Percentiles rank a stretch among this genome's conserved stretches.
Conservation (phyloP, 2,113 vertebrate species). For the Sylvia atricapilla region DNA sequence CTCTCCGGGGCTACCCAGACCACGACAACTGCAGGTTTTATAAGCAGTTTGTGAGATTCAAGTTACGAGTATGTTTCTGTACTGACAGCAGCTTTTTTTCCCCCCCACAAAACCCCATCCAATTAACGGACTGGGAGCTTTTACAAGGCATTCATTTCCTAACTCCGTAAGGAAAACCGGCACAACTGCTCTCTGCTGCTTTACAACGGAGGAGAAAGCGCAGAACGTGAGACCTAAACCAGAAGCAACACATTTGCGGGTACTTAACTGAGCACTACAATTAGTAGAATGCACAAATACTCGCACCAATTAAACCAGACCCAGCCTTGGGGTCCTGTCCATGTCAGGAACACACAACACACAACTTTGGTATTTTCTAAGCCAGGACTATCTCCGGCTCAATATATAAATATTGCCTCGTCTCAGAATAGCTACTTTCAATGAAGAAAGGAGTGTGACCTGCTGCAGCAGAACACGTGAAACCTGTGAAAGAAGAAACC, state of each 20-base stretch:
- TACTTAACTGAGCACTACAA: neutral
- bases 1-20: neutral
- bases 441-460: neutral
- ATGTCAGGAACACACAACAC: neutral
- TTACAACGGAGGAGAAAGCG: neutral
- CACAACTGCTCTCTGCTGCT: neutral
- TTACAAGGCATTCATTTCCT: neutral
- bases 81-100: neutral
- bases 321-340: neutral
- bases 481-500: slow-evolving; percentile 15
- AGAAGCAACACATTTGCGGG: neutral
- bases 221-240: neutral
- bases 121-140: neutral
- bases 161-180: neutral
- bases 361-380: neutral
- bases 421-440: neutral
- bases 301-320: neutral
- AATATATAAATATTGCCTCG: neutral
- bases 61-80: neutral
- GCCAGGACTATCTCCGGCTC: neutral
- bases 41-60: neutral
- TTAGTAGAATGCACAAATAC: neutral
- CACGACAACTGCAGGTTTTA: neutral
- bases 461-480: neutral
- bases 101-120: neutral